Evolutionary conservation across 2,888 invertebrate species (phyloP), one percentile per base, ranked within the genome.

Genomic region (Agrotis ipsilon): DNA sequence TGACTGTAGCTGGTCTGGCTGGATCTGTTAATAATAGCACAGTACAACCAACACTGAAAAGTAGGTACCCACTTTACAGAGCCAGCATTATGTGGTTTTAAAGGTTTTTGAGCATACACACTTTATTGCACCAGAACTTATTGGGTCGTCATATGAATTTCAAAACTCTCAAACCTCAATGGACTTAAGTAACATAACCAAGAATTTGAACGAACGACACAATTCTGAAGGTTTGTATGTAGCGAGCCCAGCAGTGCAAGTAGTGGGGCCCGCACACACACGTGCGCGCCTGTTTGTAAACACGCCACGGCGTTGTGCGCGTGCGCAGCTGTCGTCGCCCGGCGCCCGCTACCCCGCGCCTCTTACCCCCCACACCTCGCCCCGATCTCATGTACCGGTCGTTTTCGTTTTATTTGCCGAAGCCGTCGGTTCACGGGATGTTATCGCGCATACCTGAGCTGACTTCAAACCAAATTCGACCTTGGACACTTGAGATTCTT

Each of bases 301-400:
- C 88, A 89, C 52, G 27, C 62, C 45, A 77, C 66, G 48, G 63
- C 54, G 0, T 86, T 89, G 89, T 87, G 91, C 88, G 91, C 86
- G 86, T 81, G 85, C 91, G 90, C 92, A 91, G 92, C 92, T 91
- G 92, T 86, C 87, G 92, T 86, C 87, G 78, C 90, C 85, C 87
- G 78, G 43, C 68, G 52, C 78, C 52, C 69, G 60, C 27, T 14
- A 51, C 16, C 68, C 32, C 46, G 13, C 72, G 18, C 74, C 39
- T 66, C 54, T 51, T 77, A 51, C 68, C 63, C 51, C 43, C 24
- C 48, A 43, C 45, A 6, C n/a, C 32, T 13, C 21, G 5, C 51
- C 24, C n/a, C 27, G n/a, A 21, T 16, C 16, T 18, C 48, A 1
- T 13, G 24, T 57, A 18, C 57, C 46, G 49, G 32, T 61, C 39